These are phyloP conservation scores for Dicentrarchus labrax DNA, from an alignment of 2,113 vertebrate genomes.

Conservation along the genomic window DNA sequence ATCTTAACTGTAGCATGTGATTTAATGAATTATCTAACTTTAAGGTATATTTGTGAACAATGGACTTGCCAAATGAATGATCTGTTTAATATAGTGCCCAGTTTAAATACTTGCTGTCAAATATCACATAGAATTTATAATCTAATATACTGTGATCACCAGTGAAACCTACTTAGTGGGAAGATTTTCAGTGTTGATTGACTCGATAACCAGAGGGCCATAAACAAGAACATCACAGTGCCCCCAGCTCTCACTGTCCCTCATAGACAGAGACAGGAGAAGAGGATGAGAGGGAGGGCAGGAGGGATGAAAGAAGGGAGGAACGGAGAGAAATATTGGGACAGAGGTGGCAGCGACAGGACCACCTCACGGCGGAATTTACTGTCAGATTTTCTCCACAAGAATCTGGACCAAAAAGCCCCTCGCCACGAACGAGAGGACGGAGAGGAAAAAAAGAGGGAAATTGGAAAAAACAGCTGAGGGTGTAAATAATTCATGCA, in stretches of 20 bases:
- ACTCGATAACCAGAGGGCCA: conserved; percentile 42
- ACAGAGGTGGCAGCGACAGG: conserved; percentile 80
- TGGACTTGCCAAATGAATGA: neutral
- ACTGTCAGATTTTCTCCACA: conserved; percentile 95
- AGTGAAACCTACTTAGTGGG: conserved; percentile 25
- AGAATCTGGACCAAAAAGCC: conserved; percentile 92
- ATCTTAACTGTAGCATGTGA: conserved; percentile 29
- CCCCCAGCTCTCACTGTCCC: conserved; percentile 46
- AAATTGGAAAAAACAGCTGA: conserved; percentile 97
- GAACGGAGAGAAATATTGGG: conserved; percentile 59
- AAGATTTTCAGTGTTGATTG: conserved; percentile 51
- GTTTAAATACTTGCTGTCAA: neutral
- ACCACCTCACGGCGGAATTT: conserved; percentile 93
- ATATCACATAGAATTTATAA: neutral
- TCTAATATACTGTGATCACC: conserved; percentile 19
- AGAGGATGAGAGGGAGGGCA: conserved; percentile 25
- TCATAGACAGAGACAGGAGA: conserved; percentile 50
- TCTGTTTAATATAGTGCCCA: neutral
- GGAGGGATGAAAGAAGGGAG: conserved; percentile 22
- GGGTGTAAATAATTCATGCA: conserved; percentile 99
- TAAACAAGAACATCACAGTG: conserved; percentile 54
- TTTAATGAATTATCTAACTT: conserved; percentile 17
- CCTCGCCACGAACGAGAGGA: conserved; percentile 89
- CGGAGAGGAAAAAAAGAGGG: conserved; percentile 77
- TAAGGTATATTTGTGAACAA: conserved; percentile 21